These are phyloP conservation scores for Cyrtodaria siliqua DNA, from an alignment of 2,888 invertebrate species.

Conservation along the genomic window DNA sequence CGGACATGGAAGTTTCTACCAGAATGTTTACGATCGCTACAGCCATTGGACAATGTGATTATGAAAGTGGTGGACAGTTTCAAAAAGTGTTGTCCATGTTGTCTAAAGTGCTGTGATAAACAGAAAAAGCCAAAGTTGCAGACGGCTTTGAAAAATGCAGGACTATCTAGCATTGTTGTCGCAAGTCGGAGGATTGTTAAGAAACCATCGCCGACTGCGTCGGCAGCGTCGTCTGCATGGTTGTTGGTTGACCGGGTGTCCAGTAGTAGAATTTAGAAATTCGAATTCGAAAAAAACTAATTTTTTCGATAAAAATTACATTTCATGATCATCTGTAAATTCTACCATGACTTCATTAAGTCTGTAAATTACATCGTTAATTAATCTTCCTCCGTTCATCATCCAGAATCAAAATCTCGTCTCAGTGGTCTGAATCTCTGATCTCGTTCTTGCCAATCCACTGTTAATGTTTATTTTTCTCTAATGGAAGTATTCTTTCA, in stretches of 20 bases:
- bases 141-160: slow-evolving; percentile 11
- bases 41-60: slow-evolving; percentile 78
- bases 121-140: slow-evolving; percentile 23
- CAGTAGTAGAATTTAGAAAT: too few species aligned
- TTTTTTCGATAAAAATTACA: too few species aligned
- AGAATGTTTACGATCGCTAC: slow-evolving; percentile 79
- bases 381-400: too few species aligned
- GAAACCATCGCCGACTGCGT: slow-evolving; percentile 29
- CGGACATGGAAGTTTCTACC: slow-evolving; percentile 84
- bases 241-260: neutral
- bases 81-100: slow-evolving; percentile 47
- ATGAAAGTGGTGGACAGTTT: slow-evolving; percentile 24
- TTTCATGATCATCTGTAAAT: too few species aligned
- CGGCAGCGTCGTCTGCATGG: slow-evolving; percentile 39
- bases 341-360: too few species aligned
- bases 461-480: too few species aligned
- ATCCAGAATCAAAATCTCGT: too few species aligned
- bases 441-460: too few species aligned
- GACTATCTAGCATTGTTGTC: slow-evolving; percentile 6
- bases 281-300: too few species aligned
- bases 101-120: slow-evolving; percentile 33
- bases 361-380: too few species aligned
- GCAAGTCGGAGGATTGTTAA: neutral
- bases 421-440: too few species aligned
- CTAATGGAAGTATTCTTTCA: too few species aligned